These are phyloP conservation scores for Ischnus inquisitorius DNA, from an alignment of 2,888 invertebrate genomes.

Conservation along the genomic window DNA sequence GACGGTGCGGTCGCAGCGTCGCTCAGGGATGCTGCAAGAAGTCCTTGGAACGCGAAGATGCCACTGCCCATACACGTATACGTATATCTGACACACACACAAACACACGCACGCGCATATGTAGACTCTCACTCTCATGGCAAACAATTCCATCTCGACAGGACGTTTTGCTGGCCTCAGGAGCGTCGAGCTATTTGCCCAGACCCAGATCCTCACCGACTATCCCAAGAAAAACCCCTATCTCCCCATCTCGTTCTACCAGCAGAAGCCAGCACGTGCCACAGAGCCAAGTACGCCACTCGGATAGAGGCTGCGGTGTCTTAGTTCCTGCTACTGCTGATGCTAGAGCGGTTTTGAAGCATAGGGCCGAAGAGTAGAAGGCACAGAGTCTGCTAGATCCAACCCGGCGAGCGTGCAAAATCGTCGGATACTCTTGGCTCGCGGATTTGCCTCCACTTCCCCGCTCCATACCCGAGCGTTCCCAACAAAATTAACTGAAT, in stretches of 20 bases:
- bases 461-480: slow-evolving; percentile 14
- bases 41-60: slow-evolving; percentile 26
- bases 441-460: not conserved
- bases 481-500: slow-evolving; percentile 62
- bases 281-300: slow-evolving; percentile 11
- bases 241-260: slow-evolving; percentile 19
- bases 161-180: slow-evolving; percentile 31
- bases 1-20: slow-evolving; percentile 21
- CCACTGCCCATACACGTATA: not conserved
- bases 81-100: not conserved
- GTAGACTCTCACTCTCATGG: not conserved
- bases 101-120: not conserved
- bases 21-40: slow-evolving; percentile 46
- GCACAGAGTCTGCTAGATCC: not conserved
- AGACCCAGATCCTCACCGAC: not conserved
- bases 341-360: not conserved
- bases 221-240: slow-evolving; percentile 34
- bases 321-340: slow-evolving; percentile 22
- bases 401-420: slow-evolving; percentile 25
- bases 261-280: slow-evolving; percentile 35
- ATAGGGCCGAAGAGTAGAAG: slow-evolving; percentile 18
- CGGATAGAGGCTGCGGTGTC: slow-evolving; percentile 1
- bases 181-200: slow-evolving; percentile 39
- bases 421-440: slow-evolving; percentile 39
- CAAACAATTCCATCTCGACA: slow-evolving; percentile 39